phyloP scores from a whole-genome alignment of 2,113 vertebrate genomes.

The Lycaon pictus region DNA sequence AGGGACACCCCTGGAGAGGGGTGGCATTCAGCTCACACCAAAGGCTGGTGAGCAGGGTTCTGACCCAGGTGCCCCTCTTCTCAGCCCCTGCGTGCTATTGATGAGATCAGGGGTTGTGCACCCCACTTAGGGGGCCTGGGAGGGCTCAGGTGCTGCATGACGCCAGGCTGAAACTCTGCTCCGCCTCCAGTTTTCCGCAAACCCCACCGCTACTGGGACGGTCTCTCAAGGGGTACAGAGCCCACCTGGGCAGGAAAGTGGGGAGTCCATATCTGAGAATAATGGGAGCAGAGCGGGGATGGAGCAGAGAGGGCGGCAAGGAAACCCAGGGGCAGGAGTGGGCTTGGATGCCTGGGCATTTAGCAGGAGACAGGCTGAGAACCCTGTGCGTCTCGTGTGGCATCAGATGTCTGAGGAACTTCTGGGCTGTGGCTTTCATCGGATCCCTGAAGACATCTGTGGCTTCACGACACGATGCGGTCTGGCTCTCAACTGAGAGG shows the following conservation, averaged over 20 bases:
- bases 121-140: not conserved
- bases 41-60: not conserved
- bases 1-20: not conserved
- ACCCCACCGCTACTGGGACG: not conserved
- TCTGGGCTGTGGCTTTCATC: not conserved
- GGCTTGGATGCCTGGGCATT: not conserved
- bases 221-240: not conserved
- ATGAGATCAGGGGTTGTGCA: rapidly evolving
- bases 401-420: not conserved
- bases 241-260: not conserved
- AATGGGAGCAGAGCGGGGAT: too few relatives aligned
- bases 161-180: conserved; percentile 54
- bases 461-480: not conserved
- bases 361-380: not conserved
- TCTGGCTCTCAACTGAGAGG: not conserved
- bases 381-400: not conserved
- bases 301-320: rapidly evolving
- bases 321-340: rapidly evolving
- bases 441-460: not conserved
- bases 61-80: rapidly evolving
- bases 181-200: not conserved
- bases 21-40: not conserved
- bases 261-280: not conserved
- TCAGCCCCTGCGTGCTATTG: rapidly evolving
- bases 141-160: conserved; percentile 35